Evolutionary conservation across 2,797 vertebrate species (phyloP), one percentile per base, ranked within the genome.

Genomic region (Harpagifer antarcticus): DNA sequence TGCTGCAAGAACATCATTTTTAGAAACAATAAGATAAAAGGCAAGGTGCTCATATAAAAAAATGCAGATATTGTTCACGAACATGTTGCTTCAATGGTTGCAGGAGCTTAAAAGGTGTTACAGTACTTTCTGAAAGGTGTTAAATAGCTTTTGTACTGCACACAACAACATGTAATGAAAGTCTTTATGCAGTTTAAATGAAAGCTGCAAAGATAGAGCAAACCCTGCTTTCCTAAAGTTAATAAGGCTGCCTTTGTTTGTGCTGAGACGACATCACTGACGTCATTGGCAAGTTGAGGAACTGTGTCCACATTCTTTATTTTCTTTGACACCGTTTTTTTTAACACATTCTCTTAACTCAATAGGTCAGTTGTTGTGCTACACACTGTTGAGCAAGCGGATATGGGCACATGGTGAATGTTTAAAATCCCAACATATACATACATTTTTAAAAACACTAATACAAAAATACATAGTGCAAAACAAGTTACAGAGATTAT

Each of bases 11-110:
- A 84, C 82, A 79, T 86, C 69, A 85, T 89, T 93, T 92, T 92
- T 86, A 86, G 82, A 75, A 85, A 92, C 85, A 88, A 90, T 90
- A 75, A 93, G 92, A 82, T 71, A 79, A 76, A 88, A 88, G 49
- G 42, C 68, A 54, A 81, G 63, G 59, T 76, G 77, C 50, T 87
- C 77, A 62, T 67, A 89, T 82, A 74, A 86, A 91, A 89, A 89
- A 82, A 11, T 5, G n/a, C 33, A 78, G 60, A 74, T 83, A 81
- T 74, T 83, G 80, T 61, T 44, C 55, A 58, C 60, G 74, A 72
- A 73, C 61, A 68, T 9, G 45, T 56, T 48, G 54, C n/a, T 23
- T 69, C 67, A 44, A 50, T 73, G 67, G 79, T 83, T 82, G 65
- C 78, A 79, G 27, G 62, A 57, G 57, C 67, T 65, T 75, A 42